Percentiles rank a stretch among this genome's conserved stretches.
These are phyloP conservation scores for Leucophora obtusa DNA, from an alignment of 2,888 invertebrate genomes.

Conservation along the genomic window DNA sequence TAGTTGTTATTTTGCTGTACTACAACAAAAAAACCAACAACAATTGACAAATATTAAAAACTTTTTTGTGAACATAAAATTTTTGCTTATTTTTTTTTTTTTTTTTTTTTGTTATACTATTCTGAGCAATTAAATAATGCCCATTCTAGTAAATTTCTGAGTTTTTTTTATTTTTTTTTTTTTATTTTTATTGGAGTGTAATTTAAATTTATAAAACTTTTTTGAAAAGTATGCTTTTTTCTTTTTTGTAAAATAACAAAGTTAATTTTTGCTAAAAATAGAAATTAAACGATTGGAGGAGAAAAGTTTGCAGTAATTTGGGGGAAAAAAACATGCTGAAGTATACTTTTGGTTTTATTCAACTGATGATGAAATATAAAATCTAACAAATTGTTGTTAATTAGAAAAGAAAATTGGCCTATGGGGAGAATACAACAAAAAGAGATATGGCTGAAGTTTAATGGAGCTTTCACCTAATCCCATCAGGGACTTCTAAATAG, in stretches of 20 bases:
- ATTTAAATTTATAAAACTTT: constrained; percentile 2
- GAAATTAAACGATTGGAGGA: constrained; percentile 45
- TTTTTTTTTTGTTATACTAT: constrained; percentile 65
- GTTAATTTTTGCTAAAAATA: constrained; percentile 39
- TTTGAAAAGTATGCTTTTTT: neutral
- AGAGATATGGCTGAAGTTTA: too few species aligned
- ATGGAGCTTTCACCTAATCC: too few species aligned
- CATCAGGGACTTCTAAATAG: too few species aligned
- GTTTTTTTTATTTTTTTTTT: neutral
- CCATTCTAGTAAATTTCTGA: constrained; percentile 28
- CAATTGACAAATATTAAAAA: constrained; percentile 66
- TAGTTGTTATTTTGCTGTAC: constrained; percentile 36
- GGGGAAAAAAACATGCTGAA: neutral
- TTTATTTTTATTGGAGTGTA: neutral
- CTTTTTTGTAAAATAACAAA: constrained; percentile 45
- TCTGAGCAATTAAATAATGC: constrained; percentile 74
- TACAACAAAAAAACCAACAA: constrained; percentile 51
- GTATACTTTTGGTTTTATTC: constrained; percentile 1
- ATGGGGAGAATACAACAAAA: too few species aligned
- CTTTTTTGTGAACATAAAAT: constrained; percentile 4
- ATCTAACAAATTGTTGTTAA: neutral
- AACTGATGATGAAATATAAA: neutral
- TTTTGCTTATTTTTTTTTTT: constrained; percentile 1
- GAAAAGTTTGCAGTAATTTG: constrained; percentile 41
- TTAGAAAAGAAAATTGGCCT: neutral